phyloP scores from a whole-genome alignment of 1,140 invertebrate genomes.

The Teleopsis dalmanni region DNA sequence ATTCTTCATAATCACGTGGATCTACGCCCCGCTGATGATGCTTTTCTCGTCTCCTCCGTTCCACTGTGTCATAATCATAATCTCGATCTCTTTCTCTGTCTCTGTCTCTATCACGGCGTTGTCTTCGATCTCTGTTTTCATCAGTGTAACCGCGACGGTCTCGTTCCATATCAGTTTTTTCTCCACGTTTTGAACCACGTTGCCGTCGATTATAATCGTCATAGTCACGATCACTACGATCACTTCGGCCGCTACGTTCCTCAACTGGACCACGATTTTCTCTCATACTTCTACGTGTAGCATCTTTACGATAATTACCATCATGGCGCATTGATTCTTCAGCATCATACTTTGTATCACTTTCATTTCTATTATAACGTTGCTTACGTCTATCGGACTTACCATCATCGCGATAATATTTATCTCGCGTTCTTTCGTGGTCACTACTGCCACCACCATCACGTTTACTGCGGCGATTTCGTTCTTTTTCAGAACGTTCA shows the following conservation, averaged over 20 bases:
- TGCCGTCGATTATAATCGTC: slow-evolving; percentile 18
- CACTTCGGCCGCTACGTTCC: slow-evolving; percentile 21
- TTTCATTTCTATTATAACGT: slow-evolving; percentile 17
- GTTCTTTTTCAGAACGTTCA: slow-evolving; percentile 15
- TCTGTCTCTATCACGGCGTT: slow-evolving; percentile 14
- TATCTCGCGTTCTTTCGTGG: slow-evolving; percentile 19
- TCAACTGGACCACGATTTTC: slow-evolving; percentile 10
- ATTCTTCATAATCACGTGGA: slow-evolving; percentile 33
- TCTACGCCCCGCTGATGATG: slow-evolving; percentile 14
- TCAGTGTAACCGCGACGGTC: slow-evolving; percentile 28
- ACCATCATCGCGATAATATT: slow-evolving; percentile 16
- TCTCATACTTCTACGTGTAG: slow-evolving; percentile 12
- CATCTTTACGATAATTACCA: slow-evolving; percentile 26
- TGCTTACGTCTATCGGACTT: slow-evolving; percentile 18
- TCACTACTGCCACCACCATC: slow-evolving; percentile 20
- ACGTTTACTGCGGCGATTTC: slow-evolving; percentile 14
- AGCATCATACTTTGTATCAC: slow-evolving; percentile 21
- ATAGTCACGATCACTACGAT: slow-evolving; percentile 30
- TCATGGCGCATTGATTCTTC: slow-evolving; percentile 21
- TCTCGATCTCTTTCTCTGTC: slow-evolving; percentile 17
- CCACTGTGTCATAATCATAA: slow-evolving; percentile 17
- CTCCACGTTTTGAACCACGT: slow-evolving; percentile 13
- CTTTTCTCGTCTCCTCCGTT: slow-evolving; percentile 12
- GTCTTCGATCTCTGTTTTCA: slow-evolving; percentile 33
- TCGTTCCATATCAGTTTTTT: slow-evolving; percentile 21